Evolutionary conservation across 2,797 vertebrate genomes (phyloP).

Genomic region (Choloepus didactylus): DNA sequence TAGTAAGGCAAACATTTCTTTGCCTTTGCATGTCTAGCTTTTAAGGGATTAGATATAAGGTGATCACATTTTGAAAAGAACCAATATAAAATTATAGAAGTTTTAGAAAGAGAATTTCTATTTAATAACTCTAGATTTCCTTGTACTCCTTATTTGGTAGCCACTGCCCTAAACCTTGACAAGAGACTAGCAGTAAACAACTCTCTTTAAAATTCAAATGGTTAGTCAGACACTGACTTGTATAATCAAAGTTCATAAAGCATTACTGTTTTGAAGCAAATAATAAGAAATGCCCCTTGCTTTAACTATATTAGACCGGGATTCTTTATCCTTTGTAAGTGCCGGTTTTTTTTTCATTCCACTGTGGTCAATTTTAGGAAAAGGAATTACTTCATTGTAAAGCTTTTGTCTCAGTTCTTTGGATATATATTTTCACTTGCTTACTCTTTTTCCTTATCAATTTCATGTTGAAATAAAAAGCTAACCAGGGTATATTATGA

Average conservation of each 20-base stretch:
- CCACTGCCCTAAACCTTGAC: background rate
- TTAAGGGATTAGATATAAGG: constrained; percentile 37
- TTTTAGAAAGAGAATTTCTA: constrained; percentile 38
- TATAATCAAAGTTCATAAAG: background rate
- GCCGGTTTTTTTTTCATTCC: constrained; percentile 18
- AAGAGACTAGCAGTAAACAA: background rate
- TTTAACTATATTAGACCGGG: background rate
- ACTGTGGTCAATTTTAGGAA: constrained; percentile 19
- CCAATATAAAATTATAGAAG: constrained; percentile 39
- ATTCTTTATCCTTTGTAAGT: constrained; percentile 12
- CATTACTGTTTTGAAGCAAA: constrained; percentile 25
- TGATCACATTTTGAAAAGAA: constrained; percentile 61
- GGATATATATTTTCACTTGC: constrained; percentile 20
- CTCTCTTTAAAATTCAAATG: constrained; percentile 1
- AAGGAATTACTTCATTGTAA: background rate
- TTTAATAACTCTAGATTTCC: background rate
- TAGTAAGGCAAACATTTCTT: constrained; percentile 17
- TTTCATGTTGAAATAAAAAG: constrained; percentile 51
- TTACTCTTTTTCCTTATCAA: constrained; percentile 35
- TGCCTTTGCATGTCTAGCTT: background rate
- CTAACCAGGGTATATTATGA: background rate
- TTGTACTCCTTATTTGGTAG: background rate
- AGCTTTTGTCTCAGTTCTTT: constrained; percentile 9
- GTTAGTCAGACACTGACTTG: constrained; percentile 5
- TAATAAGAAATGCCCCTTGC: constrained; percentile 32